Conservation (phyloP, 1,140 invertebrate species). For the Zaprionus gabonicus region DNA sequence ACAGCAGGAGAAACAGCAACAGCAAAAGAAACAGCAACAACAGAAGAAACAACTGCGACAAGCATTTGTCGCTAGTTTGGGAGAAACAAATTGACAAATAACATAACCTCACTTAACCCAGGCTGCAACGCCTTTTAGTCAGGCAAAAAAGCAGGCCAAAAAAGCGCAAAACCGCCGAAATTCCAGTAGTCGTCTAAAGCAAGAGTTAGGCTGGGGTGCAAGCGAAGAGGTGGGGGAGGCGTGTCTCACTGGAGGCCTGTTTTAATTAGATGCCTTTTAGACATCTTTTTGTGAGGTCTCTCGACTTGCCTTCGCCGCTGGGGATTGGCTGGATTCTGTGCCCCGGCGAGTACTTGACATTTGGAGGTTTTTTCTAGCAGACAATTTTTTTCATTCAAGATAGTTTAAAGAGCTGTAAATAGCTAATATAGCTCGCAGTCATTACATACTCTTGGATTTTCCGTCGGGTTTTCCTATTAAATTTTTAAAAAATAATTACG, state of each 20-base stretch:
- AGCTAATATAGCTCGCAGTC: too few relatives aligned
- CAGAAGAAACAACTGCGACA: conserved; percentile 25
- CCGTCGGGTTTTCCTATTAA: too few relatives aligned
- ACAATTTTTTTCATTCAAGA: neutral
- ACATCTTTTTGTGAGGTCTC: conserved; percentile 43
- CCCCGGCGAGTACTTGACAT: neutral
- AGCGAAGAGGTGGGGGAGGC: conserved; percentile 9
- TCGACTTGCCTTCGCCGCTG: neutral
- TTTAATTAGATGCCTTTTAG: conserved; percentile 75
- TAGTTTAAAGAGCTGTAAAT: too few relatives aligned
- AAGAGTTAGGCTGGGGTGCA: neutral
- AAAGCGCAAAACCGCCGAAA: conserved; percentile 10
- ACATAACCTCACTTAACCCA: conserved; percentile 80
- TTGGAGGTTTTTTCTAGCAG: neutral
- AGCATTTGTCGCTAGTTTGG: conserved; percentile 62
- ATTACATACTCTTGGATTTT: too few relatives aligned
- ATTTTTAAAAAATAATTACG: too few relatives aligned
- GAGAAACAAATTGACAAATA: conserved; percentile 82
- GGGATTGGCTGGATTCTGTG: conserved; percentile 3
- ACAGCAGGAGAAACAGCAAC: conserved; percentile 28
- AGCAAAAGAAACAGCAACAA: conserved; percentile 32
- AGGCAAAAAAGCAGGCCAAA: conserved; percentile 18
- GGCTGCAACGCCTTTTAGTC: conserved; percentile 65
- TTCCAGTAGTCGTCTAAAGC: conserved; percentile 39
- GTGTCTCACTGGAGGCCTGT: neutral